Percentiles rank a stretch among this genome's conserved stretches.
Conservation (phyloP, 2,888 invertebrate species). For the Caenorhabditis drosophilae region DNA sequence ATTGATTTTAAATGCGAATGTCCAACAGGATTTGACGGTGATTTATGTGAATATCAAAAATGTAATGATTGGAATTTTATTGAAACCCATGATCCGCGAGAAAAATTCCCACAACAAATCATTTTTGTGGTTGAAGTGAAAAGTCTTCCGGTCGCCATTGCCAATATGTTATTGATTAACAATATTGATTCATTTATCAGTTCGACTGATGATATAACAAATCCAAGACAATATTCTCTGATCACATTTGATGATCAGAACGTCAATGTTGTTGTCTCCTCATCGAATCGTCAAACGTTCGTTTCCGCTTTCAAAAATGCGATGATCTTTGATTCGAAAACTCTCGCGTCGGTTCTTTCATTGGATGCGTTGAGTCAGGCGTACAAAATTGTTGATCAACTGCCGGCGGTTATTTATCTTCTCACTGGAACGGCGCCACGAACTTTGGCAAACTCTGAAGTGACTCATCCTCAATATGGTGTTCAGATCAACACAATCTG, state of each 20-base stretch:
- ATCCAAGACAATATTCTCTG: slow-evolving; percentile 43
- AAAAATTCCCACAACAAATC: slow-evolving; percentile 37
- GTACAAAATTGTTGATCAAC: slow-evolving; percentile 19
- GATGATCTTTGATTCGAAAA: slow-evolving; percentile 9
- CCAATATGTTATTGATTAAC: slow-evolving; percentile 16
- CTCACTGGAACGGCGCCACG: slow-evolving; percentile 24
- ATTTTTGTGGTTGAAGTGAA: slow-evolving; percentile 49
- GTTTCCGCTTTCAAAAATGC: slow-evolving; percentile 17
- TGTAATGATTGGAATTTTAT: slow-evolving; percentile 47
- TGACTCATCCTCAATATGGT: slow-evolving; percentile 16
- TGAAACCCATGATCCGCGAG: slow-evolving; percentile 45
- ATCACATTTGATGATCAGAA: slow-evolving; percentile 45
- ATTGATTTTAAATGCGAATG: slow-evolving; percentile 45
- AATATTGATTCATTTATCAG: slow-evolving; percentile 35
- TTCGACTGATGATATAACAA: slow-evolving; percentile 13
- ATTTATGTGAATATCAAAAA: slow-evolving; percentile 38
- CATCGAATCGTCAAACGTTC: slow-evolving; percentile 30
- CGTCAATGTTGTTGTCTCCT: slow-evolving; percentile 28
- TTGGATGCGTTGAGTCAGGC: slow-evolving; percentile 35
- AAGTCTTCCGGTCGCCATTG: slow-evolving; percentile 16
- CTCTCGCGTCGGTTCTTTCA: slow-evolving; percentile 8
- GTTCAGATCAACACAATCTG: slow-evolving; percentile 26
- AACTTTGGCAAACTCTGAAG: background rate
- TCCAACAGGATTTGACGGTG: slow-evolving; percentile 32
- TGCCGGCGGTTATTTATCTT: slow-evolving; percentile 40